Conservation (phyloP, 2,797 vertebrate species). For the Megaceryle alcyon region DNA sequence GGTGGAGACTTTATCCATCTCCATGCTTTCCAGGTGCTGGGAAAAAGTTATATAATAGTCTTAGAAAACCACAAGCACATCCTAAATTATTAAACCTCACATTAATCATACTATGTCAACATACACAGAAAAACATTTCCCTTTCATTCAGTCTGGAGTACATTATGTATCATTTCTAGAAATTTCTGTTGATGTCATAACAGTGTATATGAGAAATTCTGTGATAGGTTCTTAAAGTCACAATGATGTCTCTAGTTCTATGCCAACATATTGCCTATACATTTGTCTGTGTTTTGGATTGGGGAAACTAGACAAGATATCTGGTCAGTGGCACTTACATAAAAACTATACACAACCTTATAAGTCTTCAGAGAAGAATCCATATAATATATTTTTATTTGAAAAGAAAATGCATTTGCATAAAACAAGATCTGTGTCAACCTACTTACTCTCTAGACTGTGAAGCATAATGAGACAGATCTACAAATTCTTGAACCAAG, state of each 20-base stretch:
- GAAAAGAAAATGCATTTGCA: not conserved
- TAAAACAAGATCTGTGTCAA: not conserved
- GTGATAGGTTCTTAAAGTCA: not conserved
- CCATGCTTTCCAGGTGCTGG: not conserved
- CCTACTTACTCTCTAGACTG: not conserved
- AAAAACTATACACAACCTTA: not conserved
- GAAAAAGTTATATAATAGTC: not conserved
- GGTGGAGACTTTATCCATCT: not conserved
- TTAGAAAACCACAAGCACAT: not conserved
- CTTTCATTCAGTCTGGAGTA: not conserved
- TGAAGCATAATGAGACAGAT: not conserved
- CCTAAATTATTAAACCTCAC: not conserved
- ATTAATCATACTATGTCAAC: not conserved
- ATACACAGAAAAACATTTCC: not conserved
- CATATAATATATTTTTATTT: not conserved
- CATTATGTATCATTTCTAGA: not conserved
- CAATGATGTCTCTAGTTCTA: not conserved
- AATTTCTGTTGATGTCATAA: not conserved
- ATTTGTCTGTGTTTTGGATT: not conserved
- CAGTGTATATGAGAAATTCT: not conserved
- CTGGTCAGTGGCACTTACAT: not conserved
- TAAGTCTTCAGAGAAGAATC: not conserved
- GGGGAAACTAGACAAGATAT: rapidly evolving
- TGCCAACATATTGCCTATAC: not conserved
- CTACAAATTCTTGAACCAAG: not conserved